A percentile compares a stretch with the other conserved stretches of the same genome.
phyloP scores from a whole-genome alignment of 2,113 vertebrate species.

The Opisthocomus hoazin region DNA sequence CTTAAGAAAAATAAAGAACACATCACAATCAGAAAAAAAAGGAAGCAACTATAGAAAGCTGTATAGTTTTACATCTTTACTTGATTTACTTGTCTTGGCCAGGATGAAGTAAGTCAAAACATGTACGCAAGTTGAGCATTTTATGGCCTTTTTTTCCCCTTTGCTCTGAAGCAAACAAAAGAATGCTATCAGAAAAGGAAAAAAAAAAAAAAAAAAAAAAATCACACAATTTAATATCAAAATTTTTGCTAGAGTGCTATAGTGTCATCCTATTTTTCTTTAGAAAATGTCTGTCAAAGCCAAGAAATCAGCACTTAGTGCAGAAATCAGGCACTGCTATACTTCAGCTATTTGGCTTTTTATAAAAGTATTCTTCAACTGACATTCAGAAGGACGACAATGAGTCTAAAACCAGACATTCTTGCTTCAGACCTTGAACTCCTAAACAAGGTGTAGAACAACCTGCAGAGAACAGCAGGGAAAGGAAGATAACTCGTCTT shows the following conservation, averaged over 20 bases:
- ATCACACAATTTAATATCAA: background rate
- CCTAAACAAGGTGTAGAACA: background rate
- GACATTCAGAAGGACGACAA: background rate
- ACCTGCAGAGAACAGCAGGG: background rate
- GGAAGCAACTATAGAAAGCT: background rate
- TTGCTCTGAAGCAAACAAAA: background rate
- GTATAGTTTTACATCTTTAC: background rate
- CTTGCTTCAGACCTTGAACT: background rate
- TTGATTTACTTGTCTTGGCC: background rate
- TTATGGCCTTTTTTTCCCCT: background rate
- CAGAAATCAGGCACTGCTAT: background rate
- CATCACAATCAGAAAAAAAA: background rate
- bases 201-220: background rate
- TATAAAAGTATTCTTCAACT: background rate
- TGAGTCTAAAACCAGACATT: background rate
- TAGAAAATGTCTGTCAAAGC: background rate
- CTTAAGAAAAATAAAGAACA: conserved; percentile 1
- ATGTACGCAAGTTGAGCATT: background rate
- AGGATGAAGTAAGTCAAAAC: conserved; percentile 3
- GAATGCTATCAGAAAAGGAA: background rate
- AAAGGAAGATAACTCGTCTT: background rate
- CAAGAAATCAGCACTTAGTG: background rate
- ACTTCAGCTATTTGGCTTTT: background rate
- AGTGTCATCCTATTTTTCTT: background rate
- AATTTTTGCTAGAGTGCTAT: background rate